These are phyloP conservation scores for Labeo rohita DNA, from an alignment of 2,113 vertebrate genomes.

Conservation along the genomic window DNA sequence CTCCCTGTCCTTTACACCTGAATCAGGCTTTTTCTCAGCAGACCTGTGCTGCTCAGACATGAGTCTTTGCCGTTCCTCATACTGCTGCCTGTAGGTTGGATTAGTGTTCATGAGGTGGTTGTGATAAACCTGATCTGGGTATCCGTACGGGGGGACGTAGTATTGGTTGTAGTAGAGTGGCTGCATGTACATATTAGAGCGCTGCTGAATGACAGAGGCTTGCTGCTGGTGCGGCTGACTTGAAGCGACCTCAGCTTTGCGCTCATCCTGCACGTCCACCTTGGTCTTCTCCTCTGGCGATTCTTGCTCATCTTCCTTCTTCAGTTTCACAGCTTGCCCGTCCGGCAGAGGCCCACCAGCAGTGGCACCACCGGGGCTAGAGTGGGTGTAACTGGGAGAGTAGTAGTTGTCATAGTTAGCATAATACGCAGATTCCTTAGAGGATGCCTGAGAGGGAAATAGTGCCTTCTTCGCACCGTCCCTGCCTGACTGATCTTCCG, in stretches of 20 bases:
- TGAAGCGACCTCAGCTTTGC: slow-evolving; percentile 82
- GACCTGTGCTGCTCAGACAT: slow-evolving; percentile 86
- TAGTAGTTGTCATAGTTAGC: slow-evolving; percentile 92
- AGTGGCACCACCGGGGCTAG: slow-evolving; percentile 85
- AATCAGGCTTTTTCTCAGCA: slow-evolving; percentile 88
- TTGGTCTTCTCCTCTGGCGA: slow-evolving; percentile 85
- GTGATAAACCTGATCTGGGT: slow-evolving; percentile 93
- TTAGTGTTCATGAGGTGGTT: slow-evolving; percentile 93
- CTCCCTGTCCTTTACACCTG: slow-evolving; percentile 89
- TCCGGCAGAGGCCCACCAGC: slow-evolving; percentile 76
- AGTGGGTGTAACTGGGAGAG: slow-evolving; percentile 91
- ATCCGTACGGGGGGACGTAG: slow-evolving; percentile 92
- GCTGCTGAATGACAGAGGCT: slow-evolving; percentile 95
- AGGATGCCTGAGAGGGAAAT: slow-evolving; percentile 86
- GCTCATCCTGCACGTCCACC: slow-evolving; percentile 86
- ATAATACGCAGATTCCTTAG: slow-evolving; percentile 93
- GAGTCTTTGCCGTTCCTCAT: slow-evolving; percentile 91
- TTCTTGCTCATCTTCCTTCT: slow-evolving; percentile 91
- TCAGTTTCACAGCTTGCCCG: slow-evolving; percentile 84
- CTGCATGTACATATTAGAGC: slow-evolving; percentile 99
- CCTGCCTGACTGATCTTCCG: slow-evolving; percentile 87
- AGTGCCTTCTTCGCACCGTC: slow-evolving; percentile 95
- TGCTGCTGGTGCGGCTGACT: slow-evolving; percentile 74
- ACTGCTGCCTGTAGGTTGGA: slow-evolving; percentile 91
- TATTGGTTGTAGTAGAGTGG: slow-evolving; percentile 99